Evolutionary conservation across 2,797 vertebrate species (phyloP), one percentile per base, ranked within the genome.

Genomic region (Chelon labrosus): DNA sequence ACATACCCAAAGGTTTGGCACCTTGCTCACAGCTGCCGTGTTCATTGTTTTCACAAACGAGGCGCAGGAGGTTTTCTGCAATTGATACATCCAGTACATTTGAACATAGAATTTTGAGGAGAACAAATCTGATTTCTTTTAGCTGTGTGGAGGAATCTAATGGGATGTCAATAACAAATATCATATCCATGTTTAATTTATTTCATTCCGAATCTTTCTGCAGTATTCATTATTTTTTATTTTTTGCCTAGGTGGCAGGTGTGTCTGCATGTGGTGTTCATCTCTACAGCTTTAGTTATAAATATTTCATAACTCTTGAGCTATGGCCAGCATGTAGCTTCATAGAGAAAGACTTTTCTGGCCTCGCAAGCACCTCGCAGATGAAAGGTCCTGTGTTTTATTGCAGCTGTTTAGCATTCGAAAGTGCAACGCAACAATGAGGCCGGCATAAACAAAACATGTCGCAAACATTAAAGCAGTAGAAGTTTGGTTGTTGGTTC

Each of bases 301-400:
- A 85, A 88, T 90, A 83, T 89, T 88, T 84, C 69, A 80, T 84
- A 58, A 71, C 77, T 80, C 56, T 53, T 85, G 84, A 92, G 82
- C 70, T 82, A 87, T 77, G 64, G 71, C 73, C 49, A 76, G 60
- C 55, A 11, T 46, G 54, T 44, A 44, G 49, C 37, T 75, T 70
- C 31, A 27, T 7, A 37, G 56, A 75, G 69, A 68, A 68, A 47
- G 75, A 80, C 54, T 76, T 72, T 52, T 77, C 70, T 70, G 72
- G 79, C 79, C 83, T 77, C 73, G 79, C 39, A 65, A 70, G 63
- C 67, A 20, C 71, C 75, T 59, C 37, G 37, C 38, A 80, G 55
- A 75, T 73, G 65, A 85, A 73, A 70, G 68, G 64, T 74, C 41
- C 62, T 10, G 56, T 87, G 76, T 88, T 89, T 84, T 82, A 85